Conservation (phyloP, 1,140 invertebrate species). For the Neotoxoptera formosana region DNA sequence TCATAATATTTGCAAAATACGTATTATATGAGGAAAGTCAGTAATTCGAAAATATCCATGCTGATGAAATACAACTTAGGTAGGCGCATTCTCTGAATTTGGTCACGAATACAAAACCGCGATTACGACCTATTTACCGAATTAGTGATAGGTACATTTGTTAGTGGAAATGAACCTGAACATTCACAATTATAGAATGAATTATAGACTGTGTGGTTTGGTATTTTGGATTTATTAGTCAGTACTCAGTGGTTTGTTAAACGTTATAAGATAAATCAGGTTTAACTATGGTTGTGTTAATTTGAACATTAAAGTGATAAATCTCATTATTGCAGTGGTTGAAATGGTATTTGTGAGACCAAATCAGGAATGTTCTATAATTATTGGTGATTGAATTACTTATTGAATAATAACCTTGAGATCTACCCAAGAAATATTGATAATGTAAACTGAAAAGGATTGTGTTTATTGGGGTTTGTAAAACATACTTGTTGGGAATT, state of each 20-base stretch:
- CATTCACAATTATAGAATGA: background rate
- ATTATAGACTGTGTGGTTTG: background rate
- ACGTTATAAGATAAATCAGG: background rate
- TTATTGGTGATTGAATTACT: background rate
- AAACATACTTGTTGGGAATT: background rate
- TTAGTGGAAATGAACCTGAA: background rate
- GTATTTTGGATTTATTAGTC: background rate
- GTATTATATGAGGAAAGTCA: no score
- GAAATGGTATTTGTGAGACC: background rate
- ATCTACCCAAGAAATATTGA: background rate
- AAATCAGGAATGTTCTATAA: background rate
- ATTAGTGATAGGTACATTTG: background rate
- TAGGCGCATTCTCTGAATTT: background rate
- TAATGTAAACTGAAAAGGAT: background rate
- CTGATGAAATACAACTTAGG: no score
- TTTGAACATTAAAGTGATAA: background rate
- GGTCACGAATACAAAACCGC: background rate
- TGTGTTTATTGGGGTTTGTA: background rate
- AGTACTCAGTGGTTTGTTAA: background rate
- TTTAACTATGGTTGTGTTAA: background rate
- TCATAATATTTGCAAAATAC: no score
- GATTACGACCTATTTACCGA: background rate
- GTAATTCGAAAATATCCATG: no score
- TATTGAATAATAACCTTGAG: background rate
- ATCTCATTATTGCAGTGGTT: background rate